A percentile compares a stretch with the other conserved stretches of the same genome.
Conservation (phyloP, 2,888 invertebrate genomes). For the Zaprionus bogoriensis region DNA sequence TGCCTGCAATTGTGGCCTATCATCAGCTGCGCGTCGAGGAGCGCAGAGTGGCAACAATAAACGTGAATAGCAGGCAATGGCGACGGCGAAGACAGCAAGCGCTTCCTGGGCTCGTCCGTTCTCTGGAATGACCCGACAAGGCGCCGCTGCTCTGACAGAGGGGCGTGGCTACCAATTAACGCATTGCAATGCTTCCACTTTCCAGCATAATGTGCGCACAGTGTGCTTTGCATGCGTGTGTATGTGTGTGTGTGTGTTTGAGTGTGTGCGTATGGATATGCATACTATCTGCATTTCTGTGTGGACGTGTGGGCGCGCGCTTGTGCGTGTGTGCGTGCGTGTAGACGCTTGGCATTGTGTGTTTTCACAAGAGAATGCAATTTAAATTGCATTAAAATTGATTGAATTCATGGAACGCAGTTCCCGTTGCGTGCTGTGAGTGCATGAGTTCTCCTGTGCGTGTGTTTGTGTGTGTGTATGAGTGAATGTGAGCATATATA, state of each 20-base stretch:
- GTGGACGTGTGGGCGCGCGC: constrained; percentile 18
- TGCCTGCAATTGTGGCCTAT: no score
- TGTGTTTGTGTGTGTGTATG: not conserved
- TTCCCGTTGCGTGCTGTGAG: constrained; percentile 34
- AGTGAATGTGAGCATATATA: no score
- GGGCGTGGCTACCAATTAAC: constrained; percentile 73
- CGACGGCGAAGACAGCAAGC: constrained; percentile 14
- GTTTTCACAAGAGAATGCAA: constrained; percentile 76
- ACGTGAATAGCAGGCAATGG: constrained; percentile 43
- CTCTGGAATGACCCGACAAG: not conserved
- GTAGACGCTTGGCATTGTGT: constrained; percentile 60
- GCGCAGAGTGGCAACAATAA: constrained; percentile 41
- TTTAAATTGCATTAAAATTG: constrained; percentile 81
- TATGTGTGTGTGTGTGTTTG: not conserved
- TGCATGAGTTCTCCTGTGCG: constrained; percentile 2
- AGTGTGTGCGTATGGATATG: constrained; percentile 11
- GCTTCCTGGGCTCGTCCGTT: not conserved
- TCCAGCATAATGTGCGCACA: constrained; percentile 51
- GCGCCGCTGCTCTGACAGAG: constrained; percentile 18
- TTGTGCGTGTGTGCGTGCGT: constrained; percentile 14
- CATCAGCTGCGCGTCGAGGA: no score
- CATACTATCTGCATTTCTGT: constrained; percentile 22
- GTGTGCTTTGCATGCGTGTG: not conserved
- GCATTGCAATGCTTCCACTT: constrained; percentile 62
- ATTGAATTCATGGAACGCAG: constrained; percentile 75